These are phyloP conservation scores for Anarrhichthys ocellatus DNA, from an alignment of 2,113 vertebrate species.

Conservation along the genomic window DNA sequence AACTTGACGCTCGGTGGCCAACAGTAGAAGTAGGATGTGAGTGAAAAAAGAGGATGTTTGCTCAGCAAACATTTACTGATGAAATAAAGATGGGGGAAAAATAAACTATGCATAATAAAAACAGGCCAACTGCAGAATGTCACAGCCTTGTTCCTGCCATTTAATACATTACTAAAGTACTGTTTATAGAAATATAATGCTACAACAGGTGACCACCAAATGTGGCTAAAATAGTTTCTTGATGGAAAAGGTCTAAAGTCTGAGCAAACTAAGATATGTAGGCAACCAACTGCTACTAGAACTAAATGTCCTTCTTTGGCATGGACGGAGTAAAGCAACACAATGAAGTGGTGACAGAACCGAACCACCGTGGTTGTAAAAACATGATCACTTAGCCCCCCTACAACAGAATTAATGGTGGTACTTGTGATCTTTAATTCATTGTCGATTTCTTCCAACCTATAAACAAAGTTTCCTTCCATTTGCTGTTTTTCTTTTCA, in stretches of 20 bases:
- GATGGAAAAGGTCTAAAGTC: not conserved
- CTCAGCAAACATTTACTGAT: conserved; percentile 14
- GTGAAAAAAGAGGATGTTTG: conserved; percentile 19
- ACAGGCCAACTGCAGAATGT: not conserved
- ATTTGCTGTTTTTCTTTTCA: conserved; percentile 70
- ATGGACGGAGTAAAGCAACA: not conserved
- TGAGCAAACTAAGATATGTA: not conserved
- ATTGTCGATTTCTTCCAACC: not conserved
- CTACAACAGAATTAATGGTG: not conserved
- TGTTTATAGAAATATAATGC: not conserved
- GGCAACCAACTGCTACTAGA: not conserved
- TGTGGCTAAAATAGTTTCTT: not conserved
- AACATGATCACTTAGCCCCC: not conserved
- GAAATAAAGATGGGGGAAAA: not conserved
- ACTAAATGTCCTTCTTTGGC: not conserved
- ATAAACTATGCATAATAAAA: not conserved
- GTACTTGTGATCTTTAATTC: not conserved
- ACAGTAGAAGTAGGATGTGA: not conserved
- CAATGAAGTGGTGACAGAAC: not conserved
- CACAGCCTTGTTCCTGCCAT: not conserved
- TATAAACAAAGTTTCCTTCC: not conserved
- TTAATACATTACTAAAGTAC: not conserved
- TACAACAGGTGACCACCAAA: not conserved
- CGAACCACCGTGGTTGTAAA: not conserved
- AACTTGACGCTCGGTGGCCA: not conserved